Percentiles rank a stretch among this genome's conserved stretches.
Evolutionary conservation across 2,113 vertebrate genomes (phyloP).

Genomic region (Prunella fulvescens): DNA sequence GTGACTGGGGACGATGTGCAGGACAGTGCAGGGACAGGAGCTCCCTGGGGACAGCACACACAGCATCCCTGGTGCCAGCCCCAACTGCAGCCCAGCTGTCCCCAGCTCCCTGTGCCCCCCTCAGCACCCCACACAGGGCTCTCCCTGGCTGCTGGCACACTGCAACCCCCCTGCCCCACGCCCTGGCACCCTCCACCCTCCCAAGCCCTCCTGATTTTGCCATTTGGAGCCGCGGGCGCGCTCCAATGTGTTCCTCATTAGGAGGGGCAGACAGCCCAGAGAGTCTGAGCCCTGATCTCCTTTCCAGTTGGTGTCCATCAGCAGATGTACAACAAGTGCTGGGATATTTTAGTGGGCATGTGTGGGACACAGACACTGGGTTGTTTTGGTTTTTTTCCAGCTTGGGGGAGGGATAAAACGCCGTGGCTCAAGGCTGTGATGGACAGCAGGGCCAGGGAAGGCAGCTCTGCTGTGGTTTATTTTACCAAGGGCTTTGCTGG

Average conservation of each 20-base stretch:
- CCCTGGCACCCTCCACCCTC: background rate
- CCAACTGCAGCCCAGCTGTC: fast-evolving
- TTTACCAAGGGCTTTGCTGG: slow-evolving; percentile 58
- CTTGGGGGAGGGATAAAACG: background rate
- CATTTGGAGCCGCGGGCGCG: background rate
- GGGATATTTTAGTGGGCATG: slow-evolving; percentile 48
- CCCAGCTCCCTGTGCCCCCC: fast-evolving
- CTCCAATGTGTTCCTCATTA: slow-evolving; percentile 69
- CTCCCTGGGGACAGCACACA: fast-evolving
- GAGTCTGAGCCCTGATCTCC: slow-evolving; percentile 63
- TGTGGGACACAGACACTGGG: slow-evolving; percentile 1
- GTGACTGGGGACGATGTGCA: fast-evolving
- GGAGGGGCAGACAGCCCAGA: slow-evolving; percentile 63
- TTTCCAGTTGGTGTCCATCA: slow-evolving; percentile 68
- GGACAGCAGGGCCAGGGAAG: background rate
- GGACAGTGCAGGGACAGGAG: background rate
- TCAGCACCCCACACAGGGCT: background rate
- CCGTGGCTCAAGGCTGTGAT: background rate
- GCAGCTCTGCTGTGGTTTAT: slow-evolving; percentile 20
- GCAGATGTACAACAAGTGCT: slow-evolving; percentile 61
- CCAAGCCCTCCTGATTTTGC: slow-evolving; percentile 8
- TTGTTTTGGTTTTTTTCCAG: slow-evolving; percentile 16
- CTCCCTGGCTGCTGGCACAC: background rate
- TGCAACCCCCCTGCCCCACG: fast-evolving
- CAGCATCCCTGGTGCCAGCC: background rate